A percentile compares a stretch with the other conserved stretches of the same genome.
Evolutionary conservation across 2,888 invertebrate genomes (phyloP).

Genomic region (Synergus japonicus): DNA sequence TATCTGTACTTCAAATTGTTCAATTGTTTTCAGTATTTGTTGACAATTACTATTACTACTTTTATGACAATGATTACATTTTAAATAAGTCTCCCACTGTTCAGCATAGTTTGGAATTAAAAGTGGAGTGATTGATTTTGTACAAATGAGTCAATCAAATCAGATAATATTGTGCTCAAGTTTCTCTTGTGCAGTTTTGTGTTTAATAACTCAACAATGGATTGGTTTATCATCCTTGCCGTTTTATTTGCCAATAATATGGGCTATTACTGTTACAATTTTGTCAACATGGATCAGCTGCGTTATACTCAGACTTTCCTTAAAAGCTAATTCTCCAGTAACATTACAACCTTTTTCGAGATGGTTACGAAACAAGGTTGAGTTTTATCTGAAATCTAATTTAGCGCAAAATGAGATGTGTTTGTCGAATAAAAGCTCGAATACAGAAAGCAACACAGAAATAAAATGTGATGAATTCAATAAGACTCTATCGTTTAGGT

Average conservation of each 20-base stretch:
- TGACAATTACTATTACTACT: background rate
- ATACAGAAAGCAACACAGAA: conserved; percentile 31
- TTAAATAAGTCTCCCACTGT: background rate
- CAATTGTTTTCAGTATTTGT: background rate
- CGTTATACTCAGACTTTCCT: conserved; percentile 62
- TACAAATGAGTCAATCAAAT: conserved; percentile 71
- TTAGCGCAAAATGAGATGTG: conserved; percentile 30
- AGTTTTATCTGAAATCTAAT: conserved; percentile 9
- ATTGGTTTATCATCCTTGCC: conserved; percentile 62
- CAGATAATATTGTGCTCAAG: conserved; percentile 65
- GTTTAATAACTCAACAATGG: conserved; percentile 66
- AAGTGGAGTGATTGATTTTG: conserved; percentile 54
- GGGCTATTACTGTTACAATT: conserved; percentile 67
- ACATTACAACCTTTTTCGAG: conserved; percentile 61
- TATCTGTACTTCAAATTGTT: background rate
- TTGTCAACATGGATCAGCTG: conserved; percentile 71
- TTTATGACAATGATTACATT: background rate
- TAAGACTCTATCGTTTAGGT: conserved; percentile 12
- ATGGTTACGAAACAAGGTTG: conserved; percentile 60
- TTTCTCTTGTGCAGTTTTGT: conserved; percentile 59
- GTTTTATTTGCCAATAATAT: conserved; percentile 67
- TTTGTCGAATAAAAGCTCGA: conserved; percentile 19
- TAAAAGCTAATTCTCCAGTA: conserved; percentile 68
- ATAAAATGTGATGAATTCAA: conserved; percentile 41
- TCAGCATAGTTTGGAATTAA: background rate